Base-by-base conservation (phyloP, 2,888 invertebrate genomes). In the Lasiommata megera region DNA sequence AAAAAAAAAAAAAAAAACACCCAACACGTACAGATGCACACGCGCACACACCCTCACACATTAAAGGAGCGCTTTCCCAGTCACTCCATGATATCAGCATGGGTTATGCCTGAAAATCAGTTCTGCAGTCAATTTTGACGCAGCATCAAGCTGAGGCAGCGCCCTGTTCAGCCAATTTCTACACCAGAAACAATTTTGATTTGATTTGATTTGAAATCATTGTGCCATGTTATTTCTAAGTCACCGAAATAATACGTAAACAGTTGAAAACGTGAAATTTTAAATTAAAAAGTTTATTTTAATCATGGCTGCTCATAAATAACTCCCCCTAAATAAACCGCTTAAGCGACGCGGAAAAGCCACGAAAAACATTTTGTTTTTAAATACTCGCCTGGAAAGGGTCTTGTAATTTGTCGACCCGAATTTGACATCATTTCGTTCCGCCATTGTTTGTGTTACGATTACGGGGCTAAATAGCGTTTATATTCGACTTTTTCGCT, bases 381-480 rank as follows among this genome's bases (percentile, higher is more conserved):
- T 75, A 82, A 84, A 75, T 73, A 71, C 74, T 74, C 72, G 63
- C 70, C 74, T 76, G 76, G 76, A 80, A 86, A 88, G 87, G 85
- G 87, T 80, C 82, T 78, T 76, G 84, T 88, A 88, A 88, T 88
- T 88, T 88, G 85, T 88, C 85, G 79, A 79, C 75, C 79, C 82
- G 83, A 85, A 86, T 88, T 86, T 83, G 77, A 80, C 85, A 85
- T 86, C 84, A 88, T 84, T 86, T 82, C 77, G 77, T 77, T 78
- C 74, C 70, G 66, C 84, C 80, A 86, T 88, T 88, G 87, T 89
- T 89, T 88, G 82, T 82, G 83, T 85, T 85, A 76, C 83, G 84
- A 86, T 88, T 87, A 86, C 86, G 80, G 80, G 74, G 84, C 86
- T 86, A 86, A 88, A 86, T 87, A 82, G 85, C 84, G 79, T 81